Evolutionary conservation across 2,113 vertebrate species (phyloP).

Genomic region (Lota lota): DNA sequence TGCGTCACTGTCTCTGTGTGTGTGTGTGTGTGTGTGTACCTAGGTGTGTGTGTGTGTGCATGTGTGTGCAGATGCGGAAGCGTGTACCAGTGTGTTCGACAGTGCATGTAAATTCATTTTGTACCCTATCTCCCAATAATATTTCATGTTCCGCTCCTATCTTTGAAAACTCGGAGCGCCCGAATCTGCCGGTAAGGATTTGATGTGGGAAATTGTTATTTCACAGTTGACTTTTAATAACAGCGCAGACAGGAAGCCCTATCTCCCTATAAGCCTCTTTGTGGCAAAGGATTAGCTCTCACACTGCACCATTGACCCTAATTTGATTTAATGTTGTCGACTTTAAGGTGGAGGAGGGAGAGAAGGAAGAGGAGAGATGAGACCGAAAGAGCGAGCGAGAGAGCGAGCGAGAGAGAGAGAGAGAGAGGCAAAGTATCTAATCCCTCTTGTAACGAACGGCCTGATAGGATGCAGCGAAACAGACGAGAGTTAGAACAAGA

Average conservation of each 20-base stretch:
- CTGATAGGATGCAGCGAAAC: conserved; percentile 60
- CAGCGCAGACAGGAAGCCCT: conserved; percentile 66
- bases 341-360: conserved; percentile 64
- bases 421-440: too few species aligned
- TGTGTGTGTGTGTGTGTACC: too few species aligned
- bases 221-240: conserved; percentile 75
- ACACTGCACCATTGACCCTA: conserved; percentile 73
- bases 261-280: conserved; percentile 73
- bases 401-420: too few species aligned
- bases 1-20: too few species aligned
- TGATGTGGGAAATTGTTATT: conserved; percentile 70
- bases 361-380: conserved; percentile 16
- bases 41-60: neutral
- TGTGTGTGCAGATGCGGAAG: neutral
- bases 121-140: conserved; percentile 19
- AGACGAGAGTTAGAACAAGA: conserved; percentile 24
- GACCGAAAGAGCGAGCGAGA: conserved; percentile 16
- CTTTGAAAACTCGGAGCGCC: conserved; percentile 27
- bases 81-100: conserved; percentile 12
- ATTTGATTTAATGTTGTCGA: conserved; percentile 78
- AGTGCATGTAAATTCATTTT: conserved; percentile 3
- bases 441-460: conserved; percentile 44
- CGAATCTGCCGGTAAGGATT: conserved; percentile 53
- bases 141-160: conserved; percentile 36
- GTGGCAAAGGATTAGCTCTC: conserved; percentile 71